Evolutionary conservation across 2,113 vertebrate genomes (phyloP), one percentile per base, ranked within the genome.

Genomic region (Dunckerocampus dactyliophorus): DNA sequence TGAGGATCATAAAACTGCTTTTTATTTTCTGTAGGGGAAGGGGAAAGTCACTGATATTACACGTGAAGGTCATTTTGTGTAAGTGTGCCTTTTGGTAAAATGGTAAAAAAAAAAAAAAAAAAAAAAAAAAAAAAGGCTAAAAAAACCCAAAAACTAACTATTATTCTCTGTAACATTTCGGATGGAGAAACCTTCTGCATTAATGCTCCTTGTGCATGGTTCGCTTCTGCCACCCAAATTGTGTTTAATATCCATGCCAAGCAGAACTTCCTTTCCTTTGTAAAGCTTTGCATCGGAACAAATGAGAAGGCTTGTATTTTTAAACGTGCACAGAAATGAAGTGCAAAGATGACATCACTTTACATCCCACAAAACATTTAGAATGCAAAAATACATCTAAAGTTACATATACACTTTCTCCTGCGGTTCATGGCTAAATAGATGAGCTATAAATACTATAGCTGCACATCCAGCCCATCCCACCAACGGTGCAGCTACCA

Each of bases 401-500:
- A 54, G 55, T 67, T 57, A 63, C 55, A 65, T 11, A 62, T 11
- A 62, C 58, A 75, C 59, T 68, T 72, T 79, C 77, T 76, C 52
- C 65, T 37, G 49, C 72, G 67, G 74, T 74, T 66, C 67, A 63
- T 15, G 43, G 47, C 31, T 20, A 14, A 31, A 79, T 78, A 75
- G 61, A 53, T 65, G 60, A 67, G 72, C 72, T 73, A 67, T 77
- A 82, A 82, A 75, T 78, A 76, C 65, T 14, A 42, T 31, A 65
- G 65, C 2, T 61, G 70, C 63, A 49, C 8, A 63, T 57, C 64
- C 68, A 55, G 65, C 58, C 64, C 47, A 31, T 67, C 65, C 69
- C 69, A 74, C 64, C 70, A 60, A 53, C 67, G 70, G 62, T 34
- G 69, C 56, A 51, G 61, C 48, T 78, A 69, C 85, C 85, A 82